A percentile compares a stretch with the other conserved stretches of the same genome.
These are phyloP conservation scores for Grapholita molesta DNA, from an alignment of 1,140 invertebrate genomes.

Conservation along the genomic window DNA sequence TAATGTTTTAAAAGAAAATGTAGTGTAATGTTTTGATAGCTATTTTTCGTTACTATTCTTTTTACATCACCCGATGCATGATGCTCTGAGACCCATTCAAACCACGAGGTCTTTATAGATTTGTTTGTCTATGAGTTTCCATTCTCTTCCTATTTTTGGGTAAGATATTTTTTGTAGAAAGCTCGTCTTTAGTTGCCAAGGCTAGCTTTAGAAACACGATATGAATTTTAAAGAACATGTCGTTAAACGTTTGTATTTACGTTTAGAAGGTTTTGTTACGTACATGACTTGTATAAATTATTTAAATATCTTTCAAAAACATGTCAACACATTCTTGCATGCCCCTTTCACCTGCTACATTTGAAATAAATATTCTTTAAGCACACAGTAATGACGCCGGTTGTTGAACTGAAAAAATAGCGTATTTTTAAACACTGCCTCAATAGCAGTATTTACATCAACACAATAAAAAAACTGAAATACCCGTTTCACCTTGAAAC, in stretches of 20 bases:
- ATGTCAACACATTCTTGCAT: neutral
- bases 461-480: slow-evolving; percentile 25
- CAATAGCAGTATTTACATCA: slow-evolving; percentile 11
- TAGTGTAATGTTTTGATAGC: no score
- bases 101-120: slow-evolving; percentile 60
- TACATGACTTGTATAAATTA: slow-evolving; percentile 4
- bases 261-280: neutral
- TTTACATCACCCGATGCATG: no score
- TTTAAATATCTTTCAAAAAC: neutral
- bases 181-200: slow-evolving; percentile 50
- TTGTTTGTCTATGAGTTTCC: slow-evolving; percentile 50
- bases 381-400: neutral
- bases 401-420: neutral
- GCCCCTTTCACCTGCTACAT: slow-evolving; percentile 1
- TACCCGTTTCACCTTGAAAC: slow-evolving; percentile 47
- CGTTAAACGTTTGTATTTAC: neutral
- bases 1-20: no score
- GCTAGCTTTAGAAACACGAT: slow-evolving; percentile 49
- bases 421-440: neutral
- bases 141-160: slow-evolving; percentile 43
- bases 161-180: slow-evolving; percentile 52
- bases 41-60: no score
- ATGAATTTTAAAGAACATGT: slow-evolving; percentile 68
- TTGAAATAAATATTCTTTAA: neutral
- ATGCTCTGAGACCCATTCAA: slow-evolving; percentile 61